Conservation (phyloP, 2,797 vertebrate genomes). For the Rhabdomys pumilio region DNA sequence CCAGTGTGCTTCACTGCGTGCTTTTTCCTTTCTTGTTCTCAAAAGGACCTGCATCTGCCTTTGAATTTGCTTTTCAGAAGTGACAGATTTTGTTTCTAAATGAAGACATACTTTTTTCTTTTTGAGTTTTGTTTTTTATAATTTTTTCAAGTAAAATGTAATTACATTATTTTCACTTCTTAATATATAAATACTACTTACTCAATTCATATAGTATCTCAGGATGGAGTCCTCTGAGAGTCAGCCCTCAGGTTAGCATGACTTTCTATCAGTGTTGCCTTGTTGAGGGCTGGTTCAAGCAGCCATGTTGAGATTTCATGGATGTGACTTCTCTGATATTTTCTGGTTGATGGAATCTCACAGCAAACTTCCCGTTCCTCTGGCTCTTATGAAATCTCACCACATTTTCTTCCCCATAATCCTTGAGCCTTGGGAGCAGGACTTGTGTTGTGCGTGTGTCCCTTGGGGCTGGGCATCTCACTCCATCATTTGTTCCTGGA, state of each 20-base stretch:
- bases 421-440: not conserved
- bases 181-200: not conserved
- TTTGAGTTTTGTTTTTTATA: not conserved
- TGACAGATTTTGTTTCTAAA: conserved; percentile 10
- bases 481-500: not conserved
- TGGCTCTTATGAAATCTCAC: not conserved
- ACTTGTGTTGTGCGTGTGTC: not conserved
- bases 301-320: not conserved
- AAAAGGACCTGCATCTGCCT: not conserved
- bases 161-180: not conserved
- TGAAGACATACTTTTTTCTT: not conserved
- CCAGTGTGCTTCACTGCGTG: not conserved
- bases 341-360: not conserved
- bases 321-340: not conserved
- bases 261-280: too few relatives aligned
- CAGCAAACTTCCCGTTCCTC: not conserved
- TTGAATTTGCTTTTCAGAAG: not conserved
- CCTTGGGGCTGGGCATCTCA: not conserved
- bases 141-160: not conserved
- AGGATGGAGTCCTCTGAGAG: not conserved
- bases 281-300: not conserved
- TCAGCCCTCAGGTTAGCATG: not conserved
- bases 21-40: not conserved
- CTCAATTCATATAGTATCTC: not conserved
- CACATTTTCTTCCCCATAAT: too few relatives aligned